Percentiles rank a stretch among this genome's conserved stretches.
Evolutionary conservation across 2,113 vertebrate genomes (phyloP).

Genomic region (Silurus asotus): DNA sequence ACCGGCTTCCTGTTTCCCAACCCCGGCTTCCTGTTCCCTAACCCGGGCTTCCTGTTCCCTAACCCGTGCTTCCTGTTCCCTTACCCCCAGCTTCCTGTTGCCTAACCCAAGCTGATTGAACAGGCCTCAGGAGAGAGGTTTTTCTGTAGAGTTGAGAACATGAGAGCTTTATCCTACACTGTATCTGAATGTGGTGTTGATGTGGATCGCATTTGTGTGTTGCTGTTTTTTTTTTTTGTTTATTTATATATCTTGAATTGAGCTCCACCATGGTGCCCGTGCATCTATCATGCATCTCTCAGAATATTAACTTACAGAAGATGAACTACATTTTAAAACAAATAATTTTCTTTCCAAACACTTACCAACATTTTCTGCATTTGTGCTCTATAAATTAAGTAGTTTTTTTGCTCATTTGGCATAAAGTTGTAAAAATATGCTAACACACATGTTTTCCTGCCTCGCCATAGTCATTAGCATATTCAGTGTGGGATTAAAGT

Average conservation of each 20-base stretch:
- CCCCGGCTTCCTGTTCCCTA: too few relatives aligned
- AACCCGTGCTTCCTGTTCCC: too few relatives aligned
- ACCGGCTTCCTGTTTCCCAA: too few relatives aligned
- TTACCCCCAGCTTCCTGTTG: too few relatives aligned
- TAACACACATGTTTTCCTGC: conserved; percentile 62
- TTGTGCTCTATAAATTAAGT: neutral
- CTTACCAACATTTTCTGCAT: neutral
- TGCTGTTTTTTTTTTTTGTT: neutral
- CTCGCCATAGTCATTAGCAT: conserved; percentile 54
- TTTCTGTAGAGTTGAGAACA: neutral
- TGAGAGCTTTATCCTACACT: neutral
- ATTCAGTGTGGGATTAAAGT: conserved; percentile 55
- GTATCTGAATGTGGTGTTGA: neutral
- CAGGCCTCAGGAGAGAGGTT: neutral
- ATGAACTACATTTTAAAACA: neutral
- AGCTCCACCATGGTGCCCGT: neutral
- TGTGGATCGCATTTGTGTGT: too few relatives aligned
- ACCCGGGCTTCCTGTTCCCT: too few relatives aligned
- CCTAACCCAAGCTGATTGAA: neutral
- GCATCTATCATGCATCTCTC: neutral
- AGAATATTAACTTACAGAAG: neutral
- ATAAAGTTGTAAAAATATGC: conserved; percentile 6
- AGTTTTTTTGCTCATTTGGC: neutral
- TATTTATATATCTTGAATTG: neutral
- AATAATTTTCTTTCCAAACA: neutral